phyloP scores from a whole-genome alignment of 2,113 vertebrate genomes.

The Apteryx mantelli region DNA sequence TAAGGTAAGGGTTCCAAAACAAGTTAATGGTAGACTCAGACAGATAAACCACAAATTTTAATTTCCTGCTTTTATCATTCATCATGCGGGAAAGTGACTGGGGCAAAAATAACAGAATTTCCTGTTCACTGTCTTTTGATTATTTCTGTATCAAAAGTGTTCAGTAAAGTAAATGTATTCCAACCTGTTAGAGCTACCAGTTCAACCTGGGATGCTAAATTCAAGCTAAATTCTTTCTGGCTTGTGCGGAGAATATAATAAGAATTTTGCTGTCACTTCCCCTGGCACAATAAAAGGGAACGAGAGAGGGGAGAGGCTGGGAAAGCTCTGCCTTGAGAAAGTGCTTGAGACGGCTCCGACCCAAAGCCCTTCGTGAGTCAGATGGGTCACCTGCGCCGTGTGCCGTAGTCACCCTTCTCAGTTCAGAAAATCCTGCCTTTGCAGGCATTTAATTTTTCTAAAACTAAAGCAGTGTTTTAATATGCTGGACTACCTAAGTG shows the following conservation, averaged over 20 bases:
- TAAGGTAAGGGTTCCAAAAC: neutral
- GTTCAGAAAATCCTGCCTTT: neutral
- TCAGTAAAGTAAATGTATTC: neutral
- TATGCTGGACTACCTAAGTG: neutral
- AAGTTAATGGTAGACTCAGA: neutral
- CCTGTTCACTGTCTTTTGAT: neutral
- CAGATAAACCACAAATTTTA: neutral
- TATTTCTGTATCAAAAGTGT: neutral
- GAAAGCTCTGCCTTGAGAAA: neutral
- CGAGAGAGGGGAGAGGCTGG: neutral
- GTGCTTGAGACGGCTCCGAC: neutral
- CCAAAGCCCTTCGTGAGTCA: too few species aligned
- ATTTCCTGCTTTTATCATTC: neutral
- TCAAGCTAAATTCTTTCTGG: neutral
- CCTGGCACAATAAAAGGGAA: neutral
- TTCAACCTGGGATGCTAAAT: neutral
- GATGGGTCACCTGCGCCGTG: neutral
- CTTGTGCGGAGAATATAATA: neutral
- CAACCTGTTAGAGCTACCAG: neutral
- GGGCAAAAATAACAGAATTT: neutral
- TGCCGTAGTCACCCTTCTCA: neutral
- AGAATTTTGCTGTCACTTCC: neutral
- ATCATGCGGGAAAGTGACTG: neutral
- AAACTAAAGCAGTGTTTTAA: neutral
- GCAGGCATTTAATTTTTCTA: neutral